phyloP scores from a whole-genome alignment of 2,797 vertebrate species.

The Meriones psammophilus region DNA sequence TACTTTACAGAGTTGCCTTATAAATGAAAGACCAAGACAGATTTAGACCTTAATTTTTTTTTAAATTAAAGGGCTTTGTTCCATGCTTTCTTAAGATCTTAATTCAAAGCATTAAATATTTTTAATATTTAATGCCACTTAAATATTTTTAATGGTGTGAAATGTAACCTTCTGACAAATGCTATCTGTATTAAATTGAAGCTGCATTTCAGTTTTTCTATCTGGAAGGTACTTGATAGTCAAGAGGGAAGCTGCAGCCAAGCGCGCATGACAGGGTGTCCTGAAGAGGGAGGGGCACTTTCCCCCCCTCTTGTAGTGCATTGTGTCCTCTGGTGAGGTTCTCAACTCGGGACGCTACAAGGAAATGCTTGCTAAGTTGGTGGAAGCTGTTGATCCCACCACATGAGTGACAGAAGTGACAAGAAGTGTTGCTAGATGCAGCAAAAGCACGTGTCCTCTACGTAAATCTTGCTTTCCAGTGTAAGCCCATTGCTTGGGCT shows the following conservation, averaged over 20 bases:
- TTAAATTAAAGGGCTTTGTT: conserved; percentile 18
- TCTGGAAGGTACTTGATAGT: not conserved
- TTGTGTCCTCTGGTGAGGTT: not conserved
- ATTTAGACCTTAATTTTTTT: not conserved
- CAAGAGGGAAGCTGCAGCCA: not conserved
- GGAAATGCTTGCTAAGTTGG: not conserved
- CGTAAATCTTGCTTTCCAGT: not conserved
- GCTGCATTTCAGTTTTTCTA: not conserved
- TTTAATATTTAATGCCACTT: no score
- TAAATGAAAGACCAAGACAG: conserved; percentile 32
- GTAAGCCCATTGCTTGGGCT: not conserved
- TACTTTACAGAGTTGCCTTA: conserved; percentile 73
- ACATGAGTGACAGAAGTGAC: conserved; percentile 10
- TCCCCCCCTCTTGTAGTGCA: not conserved
- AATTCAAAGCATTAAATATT: conserved; percentile 33
- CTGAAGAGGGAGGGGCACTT: not conserved
- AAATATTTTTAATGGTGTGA: not conserved
- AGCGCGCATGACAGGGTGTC: not conserved
- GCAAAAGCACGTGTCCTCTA: not conserved
- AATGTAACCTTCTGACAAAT: conserved; percentile 54
- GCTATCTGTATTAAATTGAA: not conserved
- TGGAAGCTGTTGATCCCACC: not conserved
- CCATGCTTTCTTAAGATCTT: conserved; percentile 48
- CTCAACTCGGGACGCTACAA: not conserved
- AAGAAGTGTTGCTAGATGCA: not conserved